These are phyloP conservation scores for Montipora capricornis DNA, from an alignment of 64 coral and sea anemone species.

Conservation along the genomic window DNA sequence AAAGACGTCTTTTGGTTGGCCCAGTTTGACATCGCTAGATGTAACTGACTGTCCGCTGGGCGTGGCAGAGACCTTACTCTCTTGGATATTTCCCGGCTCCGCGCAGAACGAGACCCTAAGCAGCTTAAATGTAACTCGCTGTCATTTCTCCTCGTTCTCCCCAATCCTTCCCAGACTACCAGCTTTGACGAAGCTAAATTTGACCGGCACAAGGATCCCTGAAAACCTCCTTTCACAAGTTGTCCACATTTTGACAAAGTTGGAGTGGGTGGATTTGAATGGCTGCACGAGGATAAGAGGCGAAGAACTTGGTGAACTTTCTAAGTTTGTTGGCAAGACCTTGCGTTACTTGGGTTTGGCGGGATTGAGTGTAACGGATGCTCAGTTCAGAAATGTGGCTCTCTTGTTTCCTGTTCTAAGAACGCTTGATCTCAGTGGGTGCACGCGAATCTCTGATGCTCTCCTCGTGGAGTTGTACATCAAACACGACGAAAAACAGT, in stretches of 20 bases:
- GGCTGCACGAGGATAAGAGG: background rate
- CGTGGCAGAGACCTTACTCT: background rate
- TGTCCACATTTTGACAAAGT: background rate
- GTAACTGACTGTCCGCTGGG: background rate
- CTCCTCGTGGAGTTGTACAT: conserved; percentile 23
- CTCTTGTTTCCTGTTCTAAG: background rate
- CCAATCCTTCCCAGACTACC: background rate
- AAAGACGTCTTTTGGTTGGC: background rate
- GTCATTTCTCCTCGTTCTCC: background rate
- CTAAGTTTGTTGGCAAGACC: background rate
- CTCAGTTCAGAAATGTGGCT: background rate
- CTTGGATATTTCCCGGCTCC: background rate
- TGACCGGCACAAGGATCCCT: background rate
- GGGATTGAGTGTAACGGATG: background rate
- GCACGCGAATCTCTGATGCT: background rate
- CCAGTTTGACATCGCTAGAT: background rate
- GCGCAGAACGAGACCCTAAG: background rate
- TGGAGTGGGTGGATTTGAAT: conserved; percentile 10
- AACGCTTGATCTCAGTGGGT: conserved; percentile 20
- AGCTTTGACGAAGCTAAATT: background rate
- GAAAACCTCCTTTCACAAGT: background rate
- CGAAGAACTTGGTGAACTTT: background rate
- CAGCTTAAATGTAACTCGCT: background rate
- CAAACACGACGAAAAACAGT: background rate
- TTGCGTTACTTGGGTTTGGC: background rate